Base-by-base conservation (phyloP, 2,113 vertebrate species). In the Hoplias malabaricus region DNA sequence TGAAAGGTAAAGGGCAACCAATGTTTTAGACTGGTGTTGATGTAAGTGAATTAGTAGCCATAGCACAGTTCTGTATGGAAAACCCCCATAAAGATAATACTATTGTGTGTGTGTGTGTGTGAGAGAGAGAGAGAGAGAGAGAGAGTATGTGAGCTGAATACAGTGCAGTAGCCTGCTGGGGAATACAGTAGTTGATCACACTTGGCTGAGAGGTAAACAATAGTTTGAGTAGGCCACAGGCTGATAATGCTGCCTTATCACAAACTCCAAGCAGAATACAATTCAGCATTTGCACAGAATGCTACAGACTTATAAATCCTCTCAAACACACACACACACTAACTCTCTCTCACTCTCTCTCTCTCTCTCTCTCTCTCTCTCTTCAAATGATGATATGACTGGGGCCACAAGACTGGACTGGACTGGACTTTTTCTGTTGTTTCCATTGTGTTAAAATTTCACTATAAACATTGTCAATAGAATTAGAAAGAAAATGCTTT, bases 181-280 rank as follows among this genome's bases (percentile, higher is more conserved):
- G 40, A 65, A 82, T 62, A 71, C 83, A 78, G 80, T 82, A 84
- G 77, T 78, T 42, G 77, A 78, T 73, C 42, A 78, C 75, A 83
- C 84, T 71, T 69, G 76, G 67, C 74, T 82, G 77, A 87, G 80
- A 79, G 56, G 84, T 82, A 82, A 86, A 84, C 83, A 84, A 85
- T 73, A 84, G 31, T 27, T 80, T 31, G n/a, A 43, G 67, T 56
- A 67, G 70, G 23, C 33, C 70, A 71, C 66, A 31, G 67, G 67
- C 63, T 89, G 88, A 90, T 90, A 90, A 90, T 78, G 75, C 80
- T 74, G 10, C 73, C 87, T 90, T 90, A 90, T 92, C 88, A 91
- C 85, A 42, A 29, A 53, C 21, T 36, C 9, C 69, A 77, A 33
- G 27, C 19, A 67, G 86, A 87, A 89, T 84, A 86, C 89, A 86